Conservation (phyloP, 2,888 invertebrate species). For the Tineola bisselliella region DNA sequence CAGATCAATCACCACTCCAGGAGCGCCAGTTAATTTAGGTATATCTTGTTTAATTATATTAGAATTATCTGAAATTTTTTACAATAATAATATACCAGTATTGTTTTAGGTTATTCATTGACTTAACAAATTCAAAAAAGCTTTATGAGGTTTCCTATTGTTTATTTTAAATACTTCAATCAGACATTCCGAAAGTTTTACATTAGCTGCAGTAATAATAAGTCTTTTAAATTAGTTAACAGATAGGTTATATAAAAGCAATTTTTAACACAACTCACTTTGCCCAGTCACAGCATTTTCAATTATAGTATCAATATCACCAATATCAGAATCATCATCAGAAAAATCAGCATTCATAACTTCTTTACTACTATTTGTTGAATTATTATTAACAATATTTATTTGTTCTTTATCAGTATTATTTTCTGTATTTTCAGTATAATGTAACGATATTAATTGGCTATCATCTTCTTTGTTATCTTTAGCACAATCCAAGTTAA, state of each 20-base stretch:
- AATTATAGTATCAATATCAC: conserved; percentile 46
- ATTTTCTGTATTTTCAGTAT: conserved; percentile 16
- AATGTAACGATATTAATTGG: conserved; percentile 12
- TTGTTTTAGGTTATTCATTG: too few relatives aligned
- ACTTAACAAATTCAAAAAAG: too few relatives aligned
- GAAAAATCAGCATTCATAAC: conserved; percentile 27
- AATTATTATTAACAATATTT: background rate
- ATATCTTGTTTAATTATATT: conserved; percentile 25
- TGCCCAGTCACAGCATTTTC: conserved; percentile 34
- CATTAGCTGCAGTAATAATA: too few relatives aligned
- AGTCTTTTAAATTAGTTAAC: too few relatives aligned
- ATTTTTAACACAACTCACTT: background rate
- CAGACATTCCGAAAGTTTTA: too few relatives aligned
- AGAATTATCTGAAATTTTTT: background rate
- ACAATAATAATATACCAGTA: too few relatives aligned
- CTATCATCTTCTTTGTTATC: conserved; percentile 8
- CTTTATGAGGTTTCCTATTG: too few relatives aligned
- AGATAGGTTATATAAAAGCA: too few relatives aligned
- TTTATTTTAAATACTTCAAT: too few relatives aligned
- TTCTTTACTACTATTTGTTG: conserved; percentile 14
- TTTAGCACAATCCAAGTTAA: background rate
- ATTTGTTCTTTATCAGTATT: background rate
- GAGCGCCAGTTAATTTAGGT: conserved; percentile 60
- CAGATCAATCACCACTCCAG: conserved; percentile 58
- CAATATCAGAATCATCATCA: conserved; percentile 44